Conservation (phyloP, 2,113 vertebrate genomes). For the Emydocephalus ijimae region DNA sequence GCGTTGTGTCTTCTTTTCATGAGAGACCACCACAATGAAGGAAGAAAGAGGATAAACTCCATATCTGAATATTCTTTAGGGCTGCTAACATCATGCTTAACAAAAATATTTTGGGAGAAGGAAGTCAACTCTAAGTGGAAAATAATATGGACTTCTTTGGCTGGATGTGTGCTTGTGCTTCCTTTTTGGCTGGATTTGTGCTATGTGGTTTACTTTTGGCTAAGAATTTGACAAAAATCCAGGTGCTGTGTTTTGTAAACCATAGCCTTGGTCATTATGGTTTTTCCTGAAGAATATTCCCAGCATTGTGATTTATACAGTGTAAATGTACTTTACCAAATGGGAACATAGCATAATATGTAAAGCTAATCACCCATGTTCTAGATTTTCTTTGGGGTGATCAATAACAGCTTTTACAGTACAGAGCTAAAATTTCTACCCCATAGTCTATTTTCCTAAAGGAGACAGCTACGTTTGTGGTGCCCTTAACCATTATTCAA, state of each 20-base stretch:
- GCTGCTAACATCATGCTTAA: background rate
- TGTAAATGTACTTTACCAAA: background rate
- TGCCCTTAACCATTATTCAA: no score
- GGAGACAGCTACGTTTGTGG: background rate
- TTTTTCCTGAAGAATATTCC: background rate
- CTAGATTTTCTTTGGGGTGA: background rate
- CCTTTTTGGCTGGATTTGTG: background rate
- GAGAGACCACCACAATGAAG: no score
- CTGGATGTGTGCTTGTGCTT: background rate
- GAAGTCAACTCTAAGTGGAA: background rate
- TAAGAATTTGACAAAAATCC: background rate
- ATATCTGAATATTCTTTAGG: background rate
- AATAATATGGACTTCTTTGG: background rate
- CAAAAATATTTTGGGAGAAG: background rate
- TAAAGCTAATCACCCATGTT: background rate
- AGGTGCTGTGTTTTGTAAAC: background rate
- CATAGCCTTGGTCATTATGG: background rate
- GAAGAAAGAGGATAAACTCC: background rate
- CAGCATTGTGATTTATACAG: background rate
- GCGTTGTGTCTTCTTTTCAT: no score
- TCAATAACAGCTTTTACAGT: background rate
- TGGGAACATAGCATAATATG: background rate
- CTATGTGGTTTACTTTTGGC: background rate
- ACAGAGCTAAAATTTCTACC: background rate
- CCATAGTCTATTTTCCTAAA: background rate